A percentile compares a stretch with the other conserved stretches of the same genome.
Evolutionary conservation across 1,140 invertebrate genomes (phyloP).

Genomic region (Drosophila nasuta): DNA sequence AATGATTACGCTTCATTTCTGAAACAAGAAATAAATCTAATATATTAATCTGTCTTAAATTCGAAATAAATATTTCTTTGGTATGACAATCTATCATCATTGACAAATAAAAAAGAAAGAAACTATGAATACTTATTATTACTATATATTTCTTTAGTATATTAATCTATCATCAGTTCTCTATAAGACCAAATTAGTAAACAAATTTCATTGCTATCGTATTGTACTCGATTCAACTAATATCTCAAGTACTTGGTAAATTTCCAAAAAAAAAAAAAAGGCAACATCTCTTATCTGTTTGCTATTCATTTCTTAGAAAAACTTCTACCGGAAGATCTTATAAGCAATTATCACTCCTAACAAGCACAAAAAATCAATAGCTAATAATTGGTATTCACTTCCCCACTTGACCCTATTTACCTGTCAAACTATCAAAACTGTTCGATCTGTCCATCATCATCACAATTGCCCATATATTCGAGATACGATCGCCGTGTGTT

Average conservation of each 20-base stretch:
- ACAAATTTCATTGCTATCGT: background rate
- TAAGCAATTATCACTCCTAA: background rate
- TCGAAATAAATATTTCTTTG: too few relatives aligned
- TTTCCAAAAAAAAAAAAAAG: background rate
- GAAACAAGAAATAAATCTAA: too few relatives aligned
- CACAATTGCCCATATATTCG: background rate
- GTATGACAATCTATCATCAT: too few relatives aligned
- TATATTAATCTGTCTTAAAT: too few relatives aligned
- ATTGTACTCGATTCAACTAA: background rate
- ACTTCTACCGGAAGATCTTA: background rate
- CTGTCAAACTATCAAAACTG: constrained; percentile 1
- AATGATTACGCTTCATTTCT: too few relatives aligned
- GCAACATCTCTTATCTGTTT: background rate
- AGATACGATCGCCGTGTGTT: constrained; percentile 27
- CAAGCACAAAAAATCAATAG: background rate
- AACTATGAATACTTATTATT: too few relatives aligned
- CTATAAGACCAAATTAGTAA: background rate
- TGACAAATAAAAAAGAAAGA: too few relatives aligned
- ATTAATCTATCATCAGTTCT: too few relatives aligned
- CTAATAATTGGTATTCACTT: background rate
- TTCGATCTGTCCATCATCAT: constrained; percentile 11
- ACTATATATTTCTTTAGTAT: too few relatives aligned
- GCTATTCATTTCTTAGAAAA: background rate
- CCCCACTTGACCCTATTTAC: constrained; percentile 17
- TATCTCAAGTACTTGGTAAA: constrained; percentile 1